Evolutionary conservation across 37 sponge, comb jelly and placozoan genomes (phyloP), one percentile per base, ranked within the genome.

Genomic region (Petrosia ficiformis): DNA sequence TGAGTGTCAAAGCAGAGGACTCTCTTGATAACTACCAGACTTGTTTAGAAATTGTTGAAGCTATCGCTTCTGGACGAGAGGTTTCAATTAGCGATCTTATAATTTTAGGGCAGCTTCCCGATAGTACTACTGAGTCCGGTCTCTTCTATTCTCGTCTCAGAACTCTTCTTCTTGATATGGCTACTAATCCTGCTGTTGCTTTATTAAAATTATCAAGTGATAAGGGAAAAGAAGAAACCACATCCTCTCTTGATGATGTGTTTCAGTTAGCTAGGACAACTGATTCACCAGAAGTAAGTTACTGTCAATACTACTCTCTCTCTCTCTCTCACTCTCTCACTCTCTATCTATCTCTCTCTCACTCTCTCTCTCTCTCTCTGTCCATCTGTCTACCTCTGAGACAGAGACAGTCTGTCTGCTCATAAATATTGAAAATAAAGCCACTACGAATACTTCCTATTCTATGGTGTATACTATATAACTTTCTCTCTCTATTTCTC

Each of bases 1-100:
- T 19, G 14, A 14, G 54, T 48, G 54, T 14, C 14, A 48, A 48
- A 48, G 54, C 54, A 19, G 63, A 11, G 6, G 63, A 61, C 63
- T 26, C 28, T 61, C 26, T 61, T 5, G 63, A 61, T 61, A 61
- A 8, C 63, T 61, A n/a, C 63, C 61, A 85, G 79, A 59, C 30
- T 29, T 77, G 86, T 78, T 67, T 85, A 25, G 63, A 78, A 52
- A 44, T 59, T n/a, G 70, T 85, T 34, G 59, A 73, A 42, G 44
- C 54, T 26, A 40, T 37, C 1, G 32, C 56, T 32, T 6, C n/a
- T 4, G 56, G 56, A 29, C 29, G 39, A 10, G 73, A 52, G 54
- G 64, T 74, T 16, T 69, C 42, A 38, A 75, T 77, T 40, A 80
- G 79, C 2, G 39, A 70, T 30, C 80, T 86, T 25, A 19, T 79